Evolutionary conservation across 2,888 invertebrate species (phyloP).

Genomic region (Falcaria lacertinaria): DNA sequence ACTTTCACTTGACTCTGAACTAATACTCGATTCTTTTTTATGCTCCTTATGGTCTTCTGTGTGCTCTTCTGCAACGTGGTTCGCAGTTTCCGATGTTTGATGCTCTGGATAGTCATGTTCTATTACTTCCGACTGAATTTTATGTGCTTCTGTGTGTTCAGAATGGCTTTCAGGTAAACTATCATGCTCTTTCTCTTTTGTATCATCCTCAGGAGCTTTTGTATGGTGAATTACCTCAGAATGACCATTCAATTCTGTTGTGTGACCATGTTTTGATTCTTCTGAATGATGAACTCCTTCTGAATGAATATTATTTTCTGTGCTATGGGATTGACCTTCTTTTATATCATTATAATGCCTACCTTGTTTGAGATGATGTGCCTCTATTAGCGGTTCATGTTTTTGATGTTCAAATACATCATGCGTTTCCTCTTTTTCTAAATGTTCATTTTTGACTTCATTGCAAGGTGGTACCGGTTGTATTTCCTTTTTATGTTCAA

Average conservation of each 20-base stretch:
- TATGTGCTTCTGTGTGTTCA: constrained; percentile 11
- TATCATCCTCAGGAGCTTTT: constrained; percentile 9
- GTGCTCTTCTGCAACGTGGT: background rate
- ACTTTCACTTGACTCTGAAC: background rate
- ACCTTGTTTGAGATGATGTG: constrained; percentile 3
- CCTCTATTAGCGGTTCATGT: constrained; percentile 4
- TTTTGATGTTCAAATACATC: constrained; percentile 5
- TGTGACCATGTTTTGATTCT: constrained; percentile 14
- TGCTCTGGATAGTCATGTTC: constrained; percentile 5
- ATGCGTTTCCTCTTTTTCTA: constrained; percentile 19
- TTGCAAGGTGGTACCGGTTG: constrained; percentile 30
- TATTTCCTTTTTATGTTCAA: constrained; percentile 13
- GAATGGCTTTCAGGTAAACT: constrained; percentile 6
- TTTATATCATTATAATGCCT: background rate
- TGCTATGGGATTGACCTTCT: constrained; percentile 1
- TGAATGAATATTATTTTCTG: background rate
- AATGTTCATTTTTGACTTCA: constrained; percentile 42
- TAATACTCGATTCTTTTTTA: background rate
- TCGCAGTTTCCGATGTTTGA: constrained; percentile 2
- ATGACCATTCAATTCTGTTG: constrained; percentile 4
- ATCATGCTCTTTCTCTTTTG: constrained; percentile 10
- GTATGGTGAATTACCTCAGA: background rate
- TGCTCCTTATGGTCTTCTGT: background rate
- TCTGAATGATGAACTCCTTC: constrained; percentile 3
- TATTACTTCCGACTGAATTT: background rate